These are phyloP conservation scores for Heliangelus exortis DNA, from an alignment of 2,797 vertebrate genomes.

Conservation along the genomic window DNA sequence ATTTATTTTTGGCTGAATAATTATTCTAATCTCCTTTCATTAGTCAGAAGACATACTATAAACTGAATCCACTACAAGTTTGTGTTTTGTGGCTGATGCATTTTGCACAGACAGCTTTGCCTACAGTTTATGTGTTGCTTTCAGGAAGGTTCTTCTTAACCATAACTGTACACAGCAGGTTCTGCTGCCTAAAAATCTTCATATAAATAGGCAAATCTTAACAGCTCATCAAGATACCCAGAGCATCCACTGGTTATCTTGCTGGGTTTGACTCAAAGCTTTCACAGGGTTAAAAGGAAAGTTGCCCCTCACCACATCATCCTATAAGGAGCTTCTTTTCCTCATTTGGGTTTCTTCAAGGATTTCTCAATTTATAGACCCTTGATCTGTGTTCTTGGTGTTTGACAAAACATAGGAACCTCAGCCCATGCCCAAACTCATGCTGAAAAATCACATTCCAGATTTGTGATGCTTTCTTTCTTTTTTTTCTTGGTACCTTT, in stretches of 20 bases:
- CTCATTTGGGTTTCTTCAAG: neutral
- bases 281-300: neutral
- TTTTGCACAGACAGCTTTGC: neutral
- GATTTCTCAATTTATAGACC: neutral
- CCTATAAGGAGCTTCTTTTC: neutral
- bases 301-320: neutral
- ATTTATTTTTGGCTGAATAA: constrained; percentile 9
- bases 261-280: neutral
- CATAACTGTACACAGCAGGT: neutral
- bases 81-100: neutral
- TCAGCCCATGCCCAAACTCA: neutral
- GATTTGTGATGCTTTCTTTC: neutral
- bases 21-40: neutral
- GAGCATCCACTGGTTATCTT: neutral
- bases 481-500: neutral
- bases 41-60: neutral
- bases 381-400: neutral
- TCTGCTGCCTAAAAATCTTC: neutral
- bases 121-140: neutral
- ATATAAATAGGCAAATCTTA: neutral
- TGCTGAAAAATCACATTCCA: neutral
- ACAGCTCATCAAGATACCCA: neutral
- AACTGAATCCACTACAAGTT: neutral
- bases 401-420: neutral
- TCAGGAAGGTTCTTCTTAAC: neutral